A percentile compares a stretch with the other conserved stretches of the same genome.
Evolutionary conservation across 2,888 invertebrate species (phyloP).

Genomic region (Diloba caeruleocephala): DNA sequence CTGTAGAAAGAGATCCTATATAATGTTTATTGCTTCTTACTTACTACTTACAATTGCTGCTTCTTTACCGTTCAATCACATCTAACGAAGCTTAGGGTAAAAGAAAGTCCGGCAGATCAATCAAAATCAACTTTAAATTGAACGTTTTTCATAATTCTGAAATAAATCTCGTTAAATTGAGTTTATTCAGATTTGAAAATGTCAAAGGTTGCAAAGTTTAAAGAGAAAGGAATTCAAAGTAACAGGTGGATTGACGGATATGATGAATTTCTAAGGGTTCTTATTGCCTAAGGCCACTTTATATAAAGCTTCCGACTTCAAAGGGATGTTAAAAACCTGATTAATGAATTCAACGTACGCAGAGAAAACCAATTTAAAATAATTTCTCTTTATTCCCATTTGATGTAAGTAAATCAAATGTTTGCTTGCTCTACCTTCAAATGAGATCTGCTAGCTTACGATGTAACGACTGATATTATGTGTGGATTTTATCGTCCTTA

Average conservation of each 20-base stretch:
- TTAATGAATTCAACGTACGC: background rate
- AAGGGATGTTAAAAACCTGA: conserved; percentile 9
- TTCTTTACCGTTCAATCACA: too few relatives aligned
- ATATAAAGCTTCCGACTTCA: conserved; percentile 7
- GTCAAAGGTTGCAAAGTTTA: conserved; percentile 8
- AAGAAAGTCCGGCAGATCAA: conserved; percentile 20
- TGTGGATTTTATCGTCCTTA: background rate
- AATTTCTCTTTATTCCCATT: too few relatives aligned
- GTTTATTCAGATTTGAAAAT: conserved; percentile 1
- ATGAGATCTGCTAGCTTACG: too few relatives aligned
- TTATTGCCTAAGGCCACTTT: background rate
- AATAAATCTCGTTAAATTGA: background rate
- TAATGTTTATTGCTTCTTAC: too few relatives aligned
- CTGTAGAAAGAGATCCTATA: too few relatives aligned
- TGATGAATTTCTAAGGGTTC: conserved; percentile 23
- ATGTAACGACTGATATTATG: too few relatives aligned
- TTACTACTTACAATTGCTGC: too few relatives aligned
- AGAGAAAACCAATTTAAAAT: too few relatives aligned
- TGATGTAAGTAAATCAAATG: conserved; percentile 1
- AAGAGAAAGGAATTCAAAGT: conserved; percentile 5
- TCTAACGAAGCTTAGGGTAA: too few relatives aligned
- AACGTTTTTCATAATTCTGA: background rate
- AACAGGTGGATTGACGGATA: conserved; percentile 12
- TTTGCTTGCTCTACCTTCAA: too few relatives aligned
- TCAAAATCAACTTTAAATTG: conserved; percentile 8